Conservation (phyloP, 1,140 invertebrate genomes). For the Adelges cooleyi region DNA sequence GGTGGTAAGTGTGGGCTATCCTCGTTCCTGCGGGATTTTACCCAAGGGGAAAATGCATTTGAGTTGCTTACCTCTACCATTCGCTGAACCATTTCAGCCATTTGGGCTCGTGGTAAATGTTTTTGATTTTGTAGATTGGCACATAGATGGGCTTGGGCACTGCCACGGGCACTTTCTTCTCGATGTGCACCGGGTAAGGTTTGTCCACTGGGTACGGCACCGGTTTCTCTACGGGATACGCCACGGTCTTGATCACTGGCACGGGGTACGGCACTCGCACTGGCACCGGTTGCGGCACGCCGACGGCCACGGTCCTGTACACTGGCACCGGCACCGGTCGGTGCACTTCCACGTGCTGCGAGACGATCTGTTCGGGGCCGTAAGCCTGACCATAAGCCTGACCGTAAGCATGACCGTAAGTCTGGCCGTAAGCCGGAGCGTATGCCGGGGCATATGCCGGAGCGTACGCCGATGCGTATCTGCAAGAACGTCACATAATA, state of each 20-base stretch:
- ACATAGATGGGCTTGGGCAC: constrained; percentile 34
- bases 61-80: too few species aligned
- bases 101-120: constrained; percentile 33
- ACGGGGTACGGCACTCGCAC: constrained; percentile 33
- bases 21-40: too few species aligned
- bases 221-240: constrained; percentile 34
- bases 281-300: constrained; percentile 31
- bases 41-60: too few species aligned
- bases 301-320: constrained; percentile 31
- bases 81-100: constrained; percentile 19
- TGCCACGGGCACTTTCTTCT: constrained; percentile 34
- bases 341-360: constrained; percentile 32
- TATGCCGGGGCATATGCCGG: neutral
- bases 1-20: too few species aligned
- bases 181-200: constrained; percentile 33
- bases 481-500: too few species aligned
- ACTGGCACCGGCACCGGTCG: constrained; percentile 32
- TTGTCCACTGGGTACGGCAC: constrained; percentile 35
- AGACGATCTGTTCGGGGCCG: constrained; percentile 23
- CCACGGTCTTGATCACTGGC: constrained; percentile 33
- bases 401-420: too few species aligned
- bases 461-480: neutral
- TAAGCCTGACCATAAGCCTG: neutral
- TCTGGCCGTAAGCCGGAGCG: too few species aligned
- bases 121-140: constrained; percentile 34